phyloP scores from a whole-genome alignment of 2,888 invertebrate genomes.

The Polyommatus icarus region DNA sequence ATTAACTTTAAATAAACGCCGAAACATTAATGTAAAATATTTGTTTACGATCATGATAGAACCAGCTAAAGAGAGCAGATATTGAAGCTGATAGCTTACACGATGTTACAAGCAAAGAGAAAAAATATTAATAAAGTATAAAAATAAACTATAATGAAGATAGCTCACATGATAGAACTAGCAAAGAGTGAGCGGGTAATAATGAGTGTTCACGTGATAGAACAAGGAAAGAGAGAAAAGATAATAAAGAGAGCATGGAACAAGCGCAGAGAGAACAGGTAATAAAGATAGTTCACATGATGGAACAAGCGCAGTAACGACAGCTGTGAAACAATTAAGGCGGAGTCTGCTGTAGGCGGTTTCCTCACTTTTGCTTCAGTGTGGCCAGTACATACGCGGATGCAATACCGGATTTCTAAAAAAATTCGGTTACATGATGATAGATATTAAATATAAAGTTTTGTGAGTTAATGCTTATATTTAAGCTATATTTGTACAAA shows the following conservation, averaged over 20 bases:
- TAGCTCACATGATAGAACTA: neutral
- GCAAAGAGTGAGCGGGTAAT: neutral
- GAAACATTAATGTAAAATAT: neutral
- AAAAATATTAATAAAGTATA: too few species aligned
- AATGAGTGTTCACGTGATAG: neutral
- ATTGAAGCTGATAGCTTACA: too few species aligned
- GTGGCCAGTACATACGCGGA: constrained; percentile 32
- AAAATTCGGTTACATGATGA: neutral
- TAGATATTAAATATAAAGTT: too few species aligned
- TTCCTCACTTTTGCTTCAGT: constrained; percentile 35
- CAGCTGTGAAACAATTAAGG: constrained; percentile 38
- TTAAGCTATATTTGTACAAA: too few species aligned
- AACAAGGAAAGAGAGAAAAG: neutral
- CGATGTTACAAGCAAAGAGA: too few species aligned
- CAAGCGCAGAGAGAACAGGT: neutral
- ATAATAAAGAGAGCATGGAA: neutral
- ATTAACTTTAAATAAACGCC: neutral
- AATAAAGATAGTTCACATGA: neutral
- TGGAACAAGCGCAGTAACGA: constrained; percentile 22
- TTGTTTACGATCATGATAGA: neutral
- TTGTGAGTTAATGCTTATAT: too few species aligned
- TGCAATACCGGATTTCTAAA: neutral
- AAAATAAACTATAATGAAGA: too few species aligned
- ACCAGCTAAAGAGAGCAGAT: neutral
- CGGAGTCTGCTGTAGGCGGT: constrained; percentile 32